A percentile compares a stretch with the other conserved stretches of the same genome.
phyloP scores from a whole-genome alignment of 2,888 invertebrate genomes.

The Xestoiulus laeticollis region DNA sequence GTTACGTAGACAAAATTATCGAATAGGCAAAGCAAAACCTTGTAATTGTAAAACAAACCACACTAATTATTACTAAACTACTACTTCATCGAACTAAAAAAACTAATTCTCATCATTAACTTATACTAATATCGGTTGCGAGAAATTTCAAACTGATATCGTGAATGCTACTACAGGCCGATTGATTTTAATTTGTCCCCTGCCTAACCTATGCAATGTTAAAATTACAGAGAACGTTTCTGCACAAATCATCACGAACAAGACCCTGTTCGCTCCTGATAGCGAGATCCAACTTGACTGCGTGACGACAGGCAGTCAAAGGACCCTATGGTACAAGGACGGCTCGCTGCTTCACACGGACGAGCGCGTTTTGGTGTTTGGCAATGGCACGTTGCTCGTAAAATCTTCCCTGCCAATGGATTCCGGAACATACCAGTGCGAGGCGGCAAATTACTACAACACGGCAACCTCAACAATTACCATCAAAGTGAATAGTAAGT shows the following conservation, averaged over 20 bases:
- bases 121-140: background rate
- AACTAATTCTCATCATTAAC: background rate
- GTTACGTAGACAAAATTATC: background rate
- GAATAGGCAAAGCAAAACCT: background rate
- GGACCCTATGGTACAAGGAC: slow-evolving; percentile 84
- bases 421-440: slow-evolving; percentile 83
- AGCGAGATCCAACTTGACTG: slow-evolving; percentile 77
- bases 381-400: slow-evolving; percentile 77
- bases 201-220: background rate
- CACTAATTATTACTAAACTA: background rate
- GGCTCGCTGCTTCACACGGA: slow-evolving; percentile 69
- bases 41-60: background rate
- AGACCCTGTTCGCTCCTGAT: slow-evolving; percentile 72
- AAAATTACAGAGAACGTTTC: slow-evolving; percentile 58
- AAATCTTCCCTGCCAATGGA: slow-evolving; percentile 73
- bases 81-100: background rate
- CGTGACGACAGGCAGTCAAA: slow-evolving; percentile 78
- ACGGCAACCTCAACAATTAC: slow-evolving; percentile 71
- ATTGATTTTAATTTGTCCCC: background rate
- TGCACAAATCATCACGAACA: slow-evolving; percentile 69
- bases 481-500: slow-evolving; percentile 78
- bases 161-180: background rate
- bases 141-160: background rate
- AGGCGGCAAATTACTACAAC: slow-evolving; percentile 79
- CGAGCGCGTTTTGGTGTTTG: slow-evolving; percentile 73